Conservation (phyloP, 2,113 vertebrate genomes). For the Labeo rohita region DNA sequence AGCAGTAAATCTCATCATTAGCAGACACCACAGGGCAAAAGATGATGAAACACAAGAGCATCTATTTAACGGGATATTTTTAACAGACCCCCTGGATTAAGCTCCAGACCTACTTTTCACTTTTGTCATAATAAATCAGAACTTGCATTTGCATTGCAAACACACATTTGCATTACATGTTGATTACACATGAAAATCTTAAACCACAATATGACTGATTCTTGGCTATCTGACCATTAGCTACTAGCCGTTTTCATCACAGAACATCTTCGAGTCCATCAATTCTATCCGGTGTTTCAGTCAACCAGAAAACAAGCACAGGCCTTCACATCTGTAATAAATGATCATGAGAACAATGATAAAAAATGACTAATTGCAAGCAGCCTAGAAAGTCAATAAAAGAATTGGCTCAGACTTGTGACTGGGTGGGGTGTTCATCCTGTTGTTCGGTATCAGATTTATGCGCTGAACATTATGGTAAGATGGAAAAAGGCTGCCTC, state of each 20-base stretch:
- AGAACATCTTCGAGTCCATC: neutral
- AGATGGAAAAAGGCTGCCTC: neutral
- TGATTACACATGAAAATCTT: neutral
- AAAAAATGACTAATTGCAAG: neutral
- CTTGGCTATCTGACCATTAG: neutral
- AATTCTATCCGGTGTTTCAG: neutral
- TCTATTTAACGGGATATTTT: slow-evolving; percentile 1
- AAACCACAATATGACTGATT: neutral
- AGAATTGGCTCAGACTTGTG: neutral
- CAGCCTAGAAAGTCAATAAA: neutral
- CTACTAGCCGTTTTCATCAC: no score
- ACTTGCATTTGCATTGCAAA: neutral
- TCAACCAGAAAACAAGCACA: neutral
- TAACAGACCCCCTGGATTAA: slow-evolving; percentile 8
- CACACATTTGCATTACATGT: neutral
- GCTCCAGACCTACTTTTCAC: neutral
- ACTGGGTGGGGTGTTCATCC: neutral
- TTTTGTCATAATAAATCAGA: neutral
- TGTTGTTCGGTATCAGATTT: neutral
- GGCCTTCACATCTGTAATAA: neutral
- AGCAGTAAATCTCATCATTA: slow-evolving; percentile 5
- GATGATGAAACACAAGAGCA: neutral
- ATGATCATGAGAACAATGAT: neutral
- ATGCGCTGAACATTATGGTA: neutral
- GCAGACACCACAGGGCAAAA: slow-evolving; percentile 24